Evolutionary conservation across 2,888 invertebrate genomes (phyloP).

Genomic region (Clivina fossor): DNA sequence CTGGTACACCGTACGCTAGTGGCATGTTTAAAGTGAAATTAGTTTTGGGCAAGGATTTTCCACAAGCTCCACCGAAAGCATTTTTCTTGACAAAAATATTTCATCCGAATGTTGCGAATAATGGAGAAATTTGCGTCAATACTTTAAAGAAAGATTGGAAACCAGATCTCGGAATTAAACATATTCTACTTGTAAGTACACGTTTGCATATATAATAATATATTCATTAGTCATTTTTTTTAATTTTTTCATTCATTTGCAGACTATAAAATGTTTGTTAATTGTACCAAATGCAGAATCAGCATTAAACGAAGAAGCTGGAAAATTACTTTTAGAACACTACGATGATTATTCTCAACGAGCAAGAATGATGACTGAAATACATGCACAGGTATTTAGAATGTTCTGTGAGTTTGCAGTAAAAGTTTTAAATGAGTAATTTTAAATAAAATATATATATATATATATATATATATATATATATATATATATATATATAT

Average conservation of each 20-base stretch:
- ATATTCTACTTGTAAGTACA: slow-evolving; percentile 78
- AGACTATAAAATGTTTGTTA: slow-evolving; percentile 91
- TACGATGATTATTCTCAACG: slow-evolving; percentile 90
- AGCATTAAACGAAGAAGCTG: slow-evolving; percentile 95
- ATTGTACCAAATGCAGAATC: slow-evolving; percentile 98
- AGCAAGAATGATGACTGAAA: slow-evolving; percentile 89
- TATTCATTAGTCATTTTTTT: slow-evolving; percentile 1
- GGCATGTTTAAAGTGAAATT: slow-evolving; percentile 89
- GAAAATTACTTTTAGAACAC: slow-evolving; percentile 86
- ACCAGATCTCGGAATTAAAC: slow-evolving; percentile 91
- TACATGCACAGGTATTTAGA: slow-evolving; percentile 82
- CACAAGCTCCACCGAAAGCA: slow-evolving; percentile 88
- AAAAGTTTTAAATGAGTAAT: slow-evolving; percentile 3
- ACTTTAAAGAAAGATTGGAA: slow-evolving; percentile 97
- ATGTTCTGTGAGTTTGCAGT: slow-evolving; percentile 38
- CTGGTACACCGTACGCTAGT: slow-evolving; percentile 80
- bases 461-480: no score
- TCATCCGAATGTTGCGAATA: slow-evolving; percentile 92
- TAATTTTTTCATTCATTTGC: slow-evolving; percentile 44
- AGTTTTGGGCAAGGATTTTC: slow-evolving; percentile 89
- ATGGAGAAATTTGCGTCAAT: slow-evolving; percentile 96
- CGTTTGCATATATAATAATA: slow-evolving; percentile 16
- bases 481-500: no score
- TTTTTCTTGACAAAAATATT: slow-evolving; percentile 94
- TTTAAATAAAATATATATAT: slow-evolving; percentile 9